These are phyloP conservation scores for Enteromius mattozi DNA, from an alignment of 2,797 vertebrate genomes.

Conservation along the genomic window DNA sequence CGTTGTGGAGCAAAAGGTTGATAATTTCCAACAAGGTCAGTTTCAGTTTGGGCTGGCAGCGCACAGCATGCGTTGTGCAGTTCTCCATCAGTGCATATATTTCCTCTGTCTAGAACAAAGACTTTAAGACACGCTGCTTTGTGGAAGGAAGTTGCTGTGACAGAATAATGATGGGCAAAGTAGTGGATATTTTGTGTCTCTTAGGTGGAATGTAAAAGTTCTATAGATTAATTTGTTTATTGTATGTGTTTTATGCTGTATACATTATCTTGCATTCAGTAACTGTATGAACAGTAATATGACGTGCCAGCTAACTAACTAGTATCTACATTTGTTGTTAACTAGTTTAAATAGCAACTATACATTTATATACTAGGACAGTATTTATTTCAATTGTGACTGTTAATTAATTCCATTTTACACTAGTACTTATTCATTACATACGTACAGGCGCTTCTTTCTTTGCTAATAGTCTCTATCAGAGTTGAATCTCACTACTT, in stretches of 20 bases:
- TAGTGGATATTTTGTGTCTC: background rate
- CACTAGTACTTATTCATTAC: background rate
- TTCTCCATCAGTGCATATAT: constrained; percentile 16
- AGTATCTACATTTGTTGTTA: background rate
- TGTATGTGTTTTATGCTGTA: background rate
- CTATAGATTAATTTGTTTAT: background rate
- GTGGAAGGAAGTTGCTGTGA: constrained; percentile 41
- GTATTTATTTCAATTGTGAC: background rate
- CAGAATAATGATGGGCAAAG: background rate
- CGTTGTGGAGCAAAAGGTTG: constrained; percentile 17
- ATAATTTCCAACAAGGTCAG: constrained; percentile 4
- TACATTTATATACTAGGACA: background rate
- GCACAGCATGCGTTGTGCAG: background rate
- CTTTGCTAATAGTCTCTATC: background rate
- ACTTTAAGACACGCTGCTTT: constrained; percentile 16
- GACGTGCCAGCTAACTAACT: background rate
- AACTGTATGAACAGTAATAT: background rate
- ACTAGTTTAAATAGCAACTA: background rate
- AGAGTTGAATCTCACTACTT: background rate
- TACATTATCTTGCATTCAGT: background rate
- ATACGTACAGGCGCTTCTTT: background rate
- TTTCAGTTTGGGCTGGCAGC: background rate
- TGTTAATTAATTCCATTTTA: background rate
- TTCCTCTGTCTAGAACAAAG: constrained; percentile 35
- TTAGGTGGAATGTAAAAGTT: background rate